Evolutionary conservation across 2,888 invertebrate genomes (phyloP).

Genomic region (Troides helena): DNA sequence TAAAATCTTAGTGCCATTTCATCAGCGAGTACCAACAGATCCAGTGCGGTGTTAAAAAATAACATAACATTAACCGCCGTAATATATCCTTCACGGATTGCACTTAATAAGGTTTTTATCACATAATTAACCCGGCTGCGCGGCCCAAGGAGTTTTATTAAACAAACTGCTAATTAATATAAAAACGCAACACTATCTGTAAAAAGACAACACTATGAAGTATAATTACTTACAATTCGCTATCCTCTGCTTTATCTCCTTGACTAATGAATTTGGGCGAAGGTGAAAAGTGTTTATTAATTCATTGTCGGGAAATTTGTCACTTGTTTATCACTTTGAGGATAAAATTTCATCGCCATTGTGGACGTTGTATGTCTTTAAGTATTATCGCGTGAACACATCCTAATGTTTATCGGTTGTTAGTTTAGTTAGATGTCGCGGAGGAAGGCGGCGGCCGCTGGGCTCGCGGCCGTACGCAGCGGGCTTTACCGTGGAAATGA

Average conservation of each 20-base stretch:
- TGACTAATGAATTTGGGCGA: slow-evolving; percentile 39
- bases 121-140: slow-evolving; percentile 27
- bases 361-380: slow-evolving; percentile 34
- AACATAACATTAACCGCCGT: slow-evolving; percentile 12
- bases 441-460: slow-evolving; percentile 40
- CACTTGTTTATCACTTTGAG: slow-evolving; percentile 7
- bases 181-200: slow-evolving; percentile 33
- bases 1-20: slow-evolving; percentile 1
- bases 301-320: slow-evolving; percentile 18
- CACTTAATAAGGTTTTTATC: slow-evolving; percentile 25
- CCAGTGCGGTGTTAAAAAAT: not conserved
- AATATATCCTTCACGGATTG: slow-evolving; percentile 18
- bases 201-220: slow-evolving; percentile 31
- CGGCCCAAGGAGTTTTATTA: slow-evolving; percentile 43
- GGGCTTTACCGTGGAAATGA: slow-evolving; percentile 60
- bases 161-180: slow-evolving; percentile 40
- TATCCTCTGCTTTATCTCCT: slow-evolving; percentile 32
- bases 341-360: not conserved
- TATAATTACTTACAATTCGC: slow-evolving; percentile 39
- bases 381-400: slow-evolving; percentile 52
- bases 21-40: slow-evolving; percentile 8
- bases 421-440: slow-evolving; percentile 36
- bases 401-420: slow-evolving; percentile 40
- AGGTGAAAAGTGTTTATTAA: slow-evolving; percentile 35
- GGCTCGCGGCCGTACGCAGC: slow-evolving; percentile 43